A percentile compares a stretch with the other conserved stretches of the same genome.
These are phyloP conservation scores for Rousettus madagascariensis DNA, from an alignment of 2,797 vertebrate genomes.

Conservation along the genomic window DNA sequence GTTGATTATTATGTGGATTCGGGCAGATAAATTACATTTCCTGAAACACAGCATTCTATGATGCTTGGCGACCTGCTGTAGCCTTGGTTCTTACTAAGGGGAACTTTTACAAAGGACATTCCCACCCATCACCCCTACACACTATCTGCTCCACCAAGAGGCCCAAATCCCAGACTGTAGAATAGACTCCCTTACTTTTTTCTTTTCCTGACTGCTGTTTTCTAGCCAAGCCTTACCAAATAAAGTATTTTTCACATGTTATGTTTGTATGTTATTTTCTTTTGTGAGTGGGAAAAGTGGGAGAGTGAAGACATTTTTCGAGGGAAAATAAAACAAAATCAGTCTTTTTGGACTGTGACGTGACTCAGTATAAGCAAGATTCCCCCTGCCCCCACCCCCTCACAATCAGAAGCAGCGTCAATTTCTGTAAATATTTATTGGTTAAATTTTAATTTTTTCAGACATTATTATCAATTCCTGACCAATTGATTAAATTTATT, in stretches of 20 bases:
- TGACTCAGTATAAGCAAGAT: neutral
- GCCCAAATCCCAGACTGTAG: neutral
- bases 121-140: neutral
- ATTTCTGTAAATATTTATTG: neutral
- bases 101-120: neutral
- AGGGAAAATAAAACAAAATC: neutral
- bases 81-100: neutral
- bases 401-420: neutral
- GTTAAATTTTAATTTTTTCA: neutral
- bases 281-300: neutral
- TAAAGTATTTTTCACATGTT: neutral
- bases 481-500: neutral
- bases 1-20: neutral
- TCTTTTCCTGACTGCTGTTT: neutral
- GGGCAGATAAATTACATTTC: neutral
- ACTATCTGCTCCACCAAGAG: neutral
- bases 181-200: neutral
- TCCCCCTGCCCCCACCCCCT: too few species aligned
- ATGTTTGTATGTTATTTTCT: neutral
- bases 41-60: neutral
- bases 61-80: neutral
- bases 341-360: neutral
- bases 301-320: neutral
- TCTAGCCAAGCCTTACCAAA: neutral
- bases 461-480: slow-evolving; percentile 11